A percentile compares a stretch with the other conserved stretches of the same genome.
Evolutionary conservation across 2,888 invertebrate genomes (phyloP).

Genomic region (Epirrhoe tristata): DNA sequence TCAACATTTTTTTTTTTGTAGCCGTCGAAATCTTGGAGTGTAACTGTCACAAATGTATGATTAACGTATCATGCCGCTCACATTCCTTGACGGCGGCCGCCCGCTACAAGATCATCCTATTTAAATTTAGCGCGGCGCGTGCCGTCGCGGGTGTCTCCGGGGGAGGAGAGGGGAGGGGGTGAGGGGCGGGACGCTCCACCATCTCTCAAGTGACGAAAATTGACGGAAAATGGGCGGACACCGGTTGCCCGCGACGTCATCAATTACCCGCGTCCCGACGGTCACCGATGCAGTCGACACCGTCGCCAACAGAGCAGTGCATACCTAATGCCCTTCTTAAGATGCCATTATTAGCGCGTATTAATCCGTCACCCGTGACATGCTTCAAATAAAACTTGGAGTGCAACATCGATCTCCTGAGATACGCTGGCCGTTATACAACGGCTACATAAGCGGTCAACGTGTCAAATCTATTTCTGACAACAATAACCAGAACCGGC

Average conservation of each 20-base stretch:
- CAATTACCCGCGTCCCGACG: constrained; percentile 82
- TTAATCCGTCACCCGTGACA: constrained; percentile 50
- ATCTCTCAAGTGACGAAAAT: constrained; percentile 86
- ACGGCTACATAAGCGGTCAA: background rate
- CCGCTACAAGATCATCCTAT: constrained; percentile 81
- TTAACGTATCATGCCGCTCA: constrained; percentile 76
- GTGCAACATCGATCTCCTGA: constrained; percentile 3
- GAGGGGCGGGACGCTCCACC: constrained; percentile 79
- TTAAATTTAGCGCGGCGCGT: constrained; percentile 84
- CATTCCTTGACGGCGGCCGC: constrained; percentile 77
- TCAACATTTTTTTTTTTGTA: constrained; percentile 60
- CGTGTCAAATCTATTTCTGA: background rate
- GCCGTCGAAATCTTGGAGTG: constrained; percentile 69
- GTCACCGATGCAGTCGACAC: constrained; percentile 72
- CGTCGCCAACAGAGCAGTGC: constrained; percentile 65
- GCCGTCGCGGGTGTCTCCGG: constrained; percentile 65
- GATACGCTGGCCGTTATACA: background rate
- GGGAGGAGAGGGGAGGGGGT: constrained; percentile 47
- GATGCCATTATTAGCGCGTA: constrained; percentile 64
- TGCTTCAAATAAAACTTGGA: constrained; percentile 36
- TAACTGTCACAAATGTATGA: constrained; percentile 83
- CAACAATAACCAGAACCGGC: background rate
- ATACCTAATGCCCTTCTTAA: constrained; percentile 74
- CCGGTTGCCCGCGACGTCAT: constrained; percentile 83
- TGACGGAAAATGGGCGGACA: constrained; percentile 86